Percentiles rank a stretch among this genome's conserved stretches.
These are phyloP conservation scores for Melitaea athalia DNA, from an alignment of 2,888 invertebrate species.

Conservation along the genomic window DNA sequence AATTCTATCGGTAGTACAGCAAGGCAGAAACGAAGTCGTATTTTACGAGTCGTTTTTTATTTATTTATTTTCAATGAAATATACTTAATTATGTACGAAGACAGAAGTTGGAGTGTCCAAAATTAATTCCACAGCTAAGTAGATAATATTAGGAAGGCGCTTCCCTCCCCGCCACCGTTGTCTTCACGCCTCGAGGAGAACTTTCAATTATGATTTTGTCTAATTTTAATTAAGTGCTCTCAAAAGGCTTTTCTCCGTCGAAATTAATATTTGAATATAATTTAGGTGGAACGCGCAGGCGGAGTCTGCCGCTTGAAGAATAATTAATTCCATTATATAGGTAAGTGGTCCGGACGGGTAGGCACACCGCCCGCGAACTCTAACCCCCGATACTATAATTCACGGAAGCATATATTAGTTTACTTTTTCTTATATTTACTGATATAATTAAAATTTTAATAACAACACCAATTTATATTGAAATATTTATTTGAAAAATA, in stretches of 20 bases:
- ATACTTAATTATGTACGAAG: conserved; percentile 69
- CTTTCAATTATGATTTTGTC: conserved; percentile 83
- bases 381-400: conserved; percentile 15
- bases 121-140: conserved; percentile 79
- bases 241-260: conserved; percentile 80
- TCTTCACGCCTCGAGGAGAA: conserved; percentile 81
- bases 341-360: conserved; percentile 67
- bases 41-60: neutral
- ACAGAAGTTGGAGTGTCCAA: conserved; percentile 61
- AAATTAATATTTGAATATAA: conserved; percentile 83
- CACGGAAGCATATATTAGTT: conserved; percentile 5
- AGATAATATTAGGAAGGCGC: conserved; percentile 77
- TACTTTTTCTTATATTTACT: neutral
- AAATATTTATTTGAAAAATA: neutral
- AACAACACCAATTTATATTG: neutral
- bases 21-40: neutral
- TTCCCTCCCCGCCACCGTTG: conserved; percentile 59
- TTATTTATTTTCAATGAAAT: conserved; percentile 50
- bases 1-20: too few relatives aligned
- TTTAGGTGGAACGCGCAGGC: conserved; percentile 80
- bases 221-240: conserved; percentile 83
- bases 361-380: conserved; percentile 41
- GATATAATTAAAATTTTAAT: too few relatives aligned
- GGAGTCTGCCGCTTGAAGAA: conserved; percentile 80
- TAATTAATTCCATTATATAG: conserved; percentile 80